phyloP scores from a whole-genome alignment of 1,140 invertebrate genomes.

The Panonychus citri region DNA sequence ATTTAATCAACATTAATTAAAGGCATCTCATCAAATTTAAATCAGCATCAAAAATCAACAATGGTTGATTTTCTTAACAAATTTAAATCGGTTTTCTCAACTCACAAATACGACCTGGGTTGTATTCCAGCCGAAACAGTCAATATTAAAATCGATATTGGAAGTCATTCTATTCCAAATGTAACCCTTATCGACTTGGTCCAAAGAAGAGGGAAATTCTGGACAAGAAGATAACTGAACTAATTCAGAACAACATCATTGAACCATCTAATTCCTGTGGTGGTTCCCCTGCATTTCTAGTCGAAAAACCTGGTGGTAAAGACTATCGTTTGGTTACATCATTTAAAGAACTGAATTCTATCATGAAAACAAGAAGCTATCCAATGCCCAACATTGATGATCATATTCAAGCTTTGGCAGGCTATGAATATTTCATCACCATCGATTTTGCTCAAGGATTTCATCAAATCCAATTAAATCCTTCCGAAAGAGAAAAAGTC shows the following conservation, averaged over 20 bases:
- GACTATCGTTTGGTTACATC: not conserved
- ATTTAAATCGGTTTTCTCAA: too few relatives aligned
- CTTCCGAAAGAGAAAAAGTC: not conserved
- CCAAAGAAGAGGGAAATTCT: too few relatives aligned
- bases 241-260: not conserved
- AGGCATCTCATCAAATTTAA: too few relatives aligned
- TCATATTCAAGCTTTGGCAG: not conserved
- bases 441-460: not conserved
- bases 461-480: not conserved
- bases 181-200: too few relatives aligned
- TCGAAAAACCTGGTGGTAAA: not conserved
- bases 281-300: not conserved
- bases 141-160: too few relatives aligned
- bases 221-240: not conserved
- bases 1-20: too few relatives aligned
- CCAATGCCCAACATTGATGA: not conserved
- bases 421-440: not conserved
- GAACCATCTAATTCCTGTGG: not conserved
- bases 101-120: too few relatives aligned
- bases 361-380: not conserved
- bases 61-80: too few relatives aligned
- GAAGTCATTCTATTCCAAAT: too few relatives aligned
- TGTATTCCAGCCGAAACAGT: too few relatives aligned
- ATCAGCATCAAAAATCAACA: too few relatives aligned
- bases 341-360: not conserved